A percentile compares a stretch with the other conserved stretches of the same genome.
These are phyloP conservation scores for Chrysolina oricalcia DNA, from an alignment of 2,888 invertebrate species.

Conservation along the genomic window DNA sequence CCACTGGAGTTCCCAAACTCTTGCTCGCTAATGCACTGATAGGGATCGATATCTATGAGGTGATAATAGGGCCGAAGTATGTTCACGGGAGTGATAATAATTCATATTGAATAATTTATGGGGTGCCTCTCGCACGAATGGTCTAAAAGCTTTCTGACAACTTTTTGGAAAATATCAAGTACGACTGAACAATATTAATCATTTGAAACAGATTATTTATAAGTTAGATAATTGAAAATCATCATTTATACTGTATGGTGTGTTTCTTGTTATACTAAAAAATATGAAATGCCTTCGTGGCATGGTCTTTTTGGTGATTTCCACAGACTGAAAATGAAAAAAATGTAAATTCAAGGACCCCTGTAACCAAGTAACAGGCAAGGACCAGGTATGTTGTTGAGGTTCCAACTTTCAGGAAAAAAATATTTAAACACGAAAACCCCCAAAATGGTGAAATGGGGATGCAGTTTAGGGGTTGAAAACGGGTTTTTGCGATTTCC, in stretches of 20 bases:
- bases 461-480: too few species aligned
- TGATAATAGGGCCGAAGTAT: constrained; percentile 7
- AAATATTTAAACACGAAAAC: too few species aligned
- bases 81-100: neutral
- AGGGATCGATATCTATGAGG: constrained; percentile 18
- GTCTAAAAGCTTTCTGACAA: neutral
- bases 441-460: too few species aligned
- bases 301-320: too few species aligned
- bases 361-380: too few species aligned
- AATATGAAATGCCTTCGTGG: too few species aligned
- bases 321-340: too few species aligned
- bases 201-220: neutral
- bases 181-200: neutral
- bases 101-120: constrained; percentile 6
- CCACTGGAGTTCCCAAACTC: constrained; percentile 4
- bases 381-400: too few species aligned
- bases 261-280: too few species aligned
- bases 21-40: constrained; percentile 7
- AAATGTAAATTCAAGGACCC: too few species aligned
- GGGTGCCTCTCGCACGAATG: neutral
- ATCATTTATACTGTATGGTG: neutral
- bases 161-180: neutral
- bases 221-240: neutral
- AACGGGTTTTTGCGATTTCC: too few species aligned
- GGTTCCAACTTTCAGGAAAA: too few species aligned